Base-by-base conservation (phyloP, 2,113 vertebrate species). In the Perca schrenkii region DNA sequence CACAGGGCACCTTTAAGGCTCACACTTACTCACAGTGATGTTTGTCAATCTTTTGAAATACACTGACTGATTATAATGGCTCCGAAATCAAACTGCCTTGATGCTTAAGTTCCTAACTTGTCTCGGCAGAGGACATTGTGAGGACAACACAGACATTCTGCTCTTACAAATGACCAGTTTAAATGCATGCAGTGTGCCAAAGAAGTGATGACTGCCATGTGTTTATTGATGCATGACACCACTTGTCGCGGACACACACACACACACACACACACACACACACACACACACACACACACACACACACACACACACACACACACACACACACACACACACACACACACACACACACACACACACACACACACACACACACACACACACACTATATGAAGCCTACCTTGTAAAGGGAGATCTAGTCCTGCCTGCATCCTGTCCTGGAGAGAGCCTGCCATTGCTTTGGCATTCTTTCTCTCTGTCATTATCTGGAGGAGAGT, bases 391-490 rank as follows among this genome's bases (percentile, higher is more conserved):
- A 63, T 25, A 43, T 61, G 54, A 87, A 71, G 36, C 83, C 80
- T 85, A 99, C 98, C 98, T 97, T 99, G 98, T 89, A 99, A 91
- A 66, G 98, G 98, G 63, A 99, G 96, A 34, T 98, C 97, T 0
- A 98, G 95, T 81, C 95, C 97, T 57, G 94, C 95, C 79, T 97
- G 95, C 83, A 93, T 93, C 82, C 94, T 91, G 86, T 95, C 94
- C 53, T 96, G 98, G 67, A 97, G 92, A 1, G 97, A 97, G 72
- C 96, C 97, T 89, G 97, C 97, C 95, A 98, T 93, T 61, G 98
- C 97, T 97, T 98, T 99, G 94, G 98, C 98, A 93, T 96, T 97
- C 95, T 98, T 99, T 93, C 98, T 93, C 89, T 99, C 98, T 0
- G 98, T 97, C 98, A 99, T 99, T 94, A 99, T 99, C 98, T 99